These are phyloP conservation scores for Lochmaea crataegi DNA, from an alignment of 2,888 invertebrate species.

Conservation along the genomic window DNA sequence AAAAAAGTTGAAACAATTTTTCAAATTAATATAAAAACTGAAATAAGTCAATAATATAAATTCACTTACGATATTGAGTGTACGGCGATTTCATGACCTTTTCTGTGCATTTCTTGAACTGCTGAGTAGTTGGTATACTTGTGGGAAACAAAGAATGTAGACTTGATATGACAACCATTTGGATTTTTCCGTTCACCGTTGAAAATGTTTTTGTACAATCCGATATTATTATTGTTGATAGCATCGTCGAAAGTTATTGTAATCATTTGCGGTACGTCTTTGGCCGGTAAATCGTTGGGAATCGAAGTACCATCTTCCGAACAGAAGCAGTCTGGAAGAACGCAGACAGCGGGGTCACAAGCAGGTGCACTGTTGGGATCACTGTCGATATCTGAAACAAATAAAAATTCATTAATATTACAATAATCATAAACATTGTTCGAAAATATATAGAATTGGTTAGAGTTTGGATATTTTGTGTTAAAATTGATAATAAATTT, in stretches of 20 bases:
- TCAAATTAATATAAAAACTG: not conserved
- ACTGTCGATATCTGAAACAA: slow-evolving; percentile 84
- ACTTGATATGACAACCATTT: slow-evolving; percentile 93
- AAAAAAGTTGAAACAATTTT: not conserved
- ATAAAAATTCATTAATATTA: slow-evolving; percentile 19
- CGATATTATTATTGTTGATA: slow-evolving; percentile 95
- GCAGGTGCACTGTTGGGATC: slow-evolving; percentile 93
- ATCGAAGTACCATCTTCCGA: slow-evolving; percentile 91
- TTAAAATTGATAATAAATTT: too few species aligned
- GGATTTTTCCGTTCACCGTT: slow-evolving; percentile 90
- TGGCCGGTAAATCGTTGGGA: slow-evolving; percentile 84
- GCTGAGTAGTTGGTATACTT: slow-evolving; percentile 94
- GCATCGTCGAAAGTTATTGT: slow-evolving; percentile 95
- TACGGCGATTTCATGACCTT: slow-evolving; percentile 93
- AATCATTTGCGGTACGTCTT: slow-evolving; percentile 93
- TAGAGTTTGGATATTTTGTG: too few species aligned
- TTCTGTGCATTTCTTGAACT: slow-evolving; percentile 90
- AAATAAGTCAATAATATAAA: slow-evolving; percentile 16
- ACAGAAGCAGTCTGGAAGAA: slow-evolving; percentile 93
- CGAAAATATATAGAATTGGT: too few species aligned
- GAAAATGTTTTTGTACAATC: slow-evolving; percentile 92
- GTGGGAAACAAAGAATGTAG: slow-evolving; percentile 92
- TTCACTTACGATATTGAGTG: slow-evolving; percentile 90
- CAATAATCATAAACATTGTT: too few species aligned
- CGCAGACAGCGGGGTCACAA: slow-evolving; percentile 87